Base-by-base conservation (phyloP, 2,113 vertebrate species). In the Stigmatopora nigra region DNA sequence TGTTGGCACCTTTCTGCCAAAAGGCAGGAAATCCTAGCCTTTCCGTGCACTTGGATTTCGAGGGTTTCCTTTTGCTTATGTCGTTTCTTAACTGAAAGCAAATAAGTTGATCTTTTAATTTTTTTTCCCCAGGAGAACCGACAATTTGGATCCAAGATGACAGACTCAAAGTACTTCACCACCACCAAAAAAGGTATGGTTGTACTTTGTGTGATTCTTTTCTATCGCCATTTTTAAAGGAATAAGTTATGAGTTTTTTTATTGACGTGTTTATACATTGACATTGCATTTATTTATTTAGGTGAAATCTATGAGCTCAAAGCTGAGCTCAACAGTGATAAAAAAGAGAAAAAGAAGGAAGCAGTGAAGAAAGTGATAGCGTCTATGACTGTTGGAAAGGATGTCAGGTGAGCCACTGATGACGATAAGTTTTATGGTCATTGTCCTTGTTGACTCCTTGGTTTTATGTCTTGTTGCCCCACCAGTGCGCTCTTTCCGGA, bases 281-380 rank as follows among this genome's bases (percentile, higher is more conserved):
- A 31, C 25, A 61, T 20, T 19, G 2, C 38, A 12, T 62, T 16
- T 69, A 11, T 83, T 46, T 72, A 46, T 75, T 14, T 81, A 99
- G 97, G 97, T 66, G 96, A 98, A 90, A 99, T 99, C 73, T 99
- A 98, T 78, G 95, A 99, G 87, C 91, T 99, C 81, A 99, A 99
- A 79, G 97, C 96, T 0, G 97, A 99, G 77, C 91, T 99, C 35
- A 98, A 98, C 90, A 99, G 96, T 1, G 96, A 99, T 86, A 99
- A 99, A 87, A 99, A 99, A 77, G 97, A 99, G 86, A 98, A 98
- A 90, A 99, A 99, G 88, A 98, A 97, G 77, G 97, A 99, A 81
- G 97, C 97, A 0, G 97, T 99, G 78, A 99, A 99, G 89, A 99
- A 99, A 86, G 97, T 99, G 85, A 99, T 99, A 0, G 97, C 97